Evolutionary conservation across 2,888 invertebrate species (phyloP), one percentile per base, ranked within the genome.

Genomic region (Melikaiella ostensackeni): DNA sequence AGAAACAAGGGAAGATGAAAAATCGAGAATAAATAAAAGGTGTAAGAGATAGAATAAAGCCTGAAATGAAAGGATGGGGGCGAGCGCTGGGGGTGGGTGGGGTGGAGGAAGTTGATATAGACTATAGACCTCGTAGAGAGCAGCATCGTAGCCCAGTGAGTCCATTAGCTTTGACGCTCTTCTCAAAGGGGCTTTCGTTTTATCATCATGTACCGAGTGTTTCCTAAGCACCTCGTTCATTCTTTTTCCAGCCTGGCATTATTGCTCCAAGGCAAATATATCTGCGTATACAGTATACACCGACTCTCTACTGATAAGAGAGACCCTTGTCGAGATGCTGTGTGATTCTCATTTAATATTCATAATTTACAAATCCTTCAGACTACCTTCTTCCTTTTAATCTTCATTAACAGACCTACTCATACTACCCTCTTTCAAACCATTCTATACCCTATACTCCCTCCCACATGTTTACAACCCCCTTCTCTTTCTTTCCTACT

Each of bases 121-220:
- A 79, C 75, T 79, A 70, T 78, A 76, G 75, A 79, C 75, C 55
- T 76, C 73, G 59, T 75, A 80, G 74, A 79, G 76, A 74, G 75
- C 73, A 77, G 77, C 75, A 59, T 21, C 75, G 76, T 75, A 79
- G 78, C 46, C 27, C 74, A 82, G 79, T 77, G 77, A 77, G 77
- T 81, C 80, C 90, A 90, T 90, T 90, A 90, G 89, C 90, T 89
- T 90, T 89, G 89, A 89, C 87, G 90, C 86, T 86, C 83, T 85
- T 87, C 88, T 89, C 90, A 90, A 90, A 90, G 89, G 88, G 88
- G 85, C 84, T 84, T 83, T 83, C 88, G 88, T 88, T 89, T 89
- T 84, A 86, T 86, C 85, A 85, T 86, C 88, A 87, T 86, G 83
- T 89, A 89, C 88, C 84, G 83, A 84, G 86, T 89, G 88, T 89